These are phyloP conservation scores for Lepidurus packardi DNA, from an alignment of 1,140 invertebrate species.

Conservation along the genomic window DNA sequence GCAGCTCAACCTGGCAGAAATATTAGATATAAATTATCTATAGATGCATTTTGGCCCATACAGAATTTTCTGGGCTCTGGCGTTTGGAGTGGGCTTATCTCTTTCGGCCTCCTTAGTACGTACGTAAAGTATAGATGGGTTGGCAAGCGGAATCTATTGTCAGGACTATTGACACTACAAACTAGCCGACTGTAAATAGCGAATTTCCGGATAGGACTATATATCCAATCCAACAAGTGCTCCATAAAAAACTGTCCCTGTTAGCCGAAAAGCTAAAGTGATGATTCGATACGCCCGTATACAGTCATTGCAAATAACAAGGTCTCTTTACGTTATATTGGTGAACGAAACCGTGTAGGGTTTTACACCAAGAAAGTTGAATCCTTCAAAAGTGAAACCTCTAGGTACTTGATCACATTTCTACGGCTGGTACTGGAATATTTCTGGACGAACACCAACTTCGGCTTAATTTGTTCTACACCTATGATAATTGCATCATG, in stretches of 20 bases:
- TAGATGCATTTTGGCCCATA: too few species aligned
- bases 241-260: background rate
- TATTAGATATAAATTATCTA: too few species aligned
- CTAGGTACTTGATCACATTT: background rate
- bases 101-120: background rate
- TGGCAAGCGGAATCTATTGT: background rate
- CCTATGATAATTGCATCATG: background rate
- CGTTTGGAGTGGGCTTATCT: background rate
- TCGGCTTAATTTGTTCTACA: background rate
- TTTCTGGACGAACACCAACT: background rate
- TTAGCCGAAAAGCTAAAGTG: background rate
- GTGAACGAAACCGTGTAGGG: too few species aligned
- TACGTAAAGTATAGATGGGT: background rate
- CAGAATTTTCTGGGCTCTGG: background rate
- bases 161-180: background rate
- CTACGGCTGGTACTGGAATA: background rate
- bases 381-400: background rate
- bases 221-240: background rate
- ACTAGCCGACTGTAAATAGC: background rate
- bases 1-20: background rate
- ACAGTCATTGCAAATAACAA: too few species aligned
- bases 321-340: too few species aligned
- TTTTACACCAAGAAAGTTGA: background rate
- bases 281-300: background rate
- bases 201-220: background rate